Conservation (phyloP, 2,113 vertebrate genomes). For the Podarcis cretensis region DNA sequence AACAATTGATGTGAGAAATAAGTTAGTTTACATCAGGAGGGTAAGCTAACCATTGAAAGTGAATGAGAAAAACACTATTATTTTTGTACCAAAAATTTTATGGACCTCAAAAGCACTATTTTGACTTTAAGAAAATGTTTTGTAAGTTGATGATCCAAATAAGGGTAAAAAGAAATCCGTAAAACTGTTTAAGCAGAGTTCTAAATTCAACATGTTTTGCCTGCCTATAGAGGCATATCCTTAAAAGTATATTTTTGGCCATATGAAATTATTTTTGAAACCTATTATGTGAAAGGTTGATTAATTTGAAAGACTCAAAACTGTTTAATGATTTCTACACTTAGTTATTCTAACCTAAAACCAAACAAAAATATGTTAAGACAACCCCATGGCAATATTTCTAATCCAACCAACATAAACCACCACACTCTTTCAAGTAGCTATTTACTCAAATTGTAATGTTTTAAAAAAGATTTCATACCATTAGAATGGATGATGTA, state of each 20-base stretch:
- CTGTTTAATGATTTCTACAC: constrained; percentile 25
- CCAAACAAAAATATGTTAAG: constrained; percentile 30
- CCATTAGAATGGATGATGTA: constrained; percentile 38
- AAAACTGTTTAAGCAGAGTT: constrained; percentile 66
- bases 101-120: constrained; percentile 82
- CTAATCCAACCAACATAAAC: constrained; percentile 7
- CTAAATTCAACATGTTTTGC: constrained; percentile 70
- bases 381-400: constrained; percentile 40
- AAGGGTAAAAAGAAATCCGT: constrained; percentile 56
- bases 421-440: constrained; percentile 36
- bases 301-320: constrained; percentile 45
- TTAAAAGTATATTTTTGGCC: constrained; percentile 71
- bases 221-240: constrained; percentile 64
- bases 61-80: constrained; percentile 67
- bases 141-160: constrained; percentile 65
- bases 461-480: not conserved
- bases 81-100: constrained; percentile 86
- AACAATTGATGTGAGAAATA: constrained; percentile 83
- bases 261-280: constrained; percentile 58
- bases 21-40: constrained; percentile 79
- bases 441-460: constrained; percentile 44
- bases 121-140: constrained; percentile 77
- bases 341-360: constrained; percentile 34
- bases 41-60: constrained; percentile 76
- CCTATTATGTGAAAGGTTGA: constrained; percentile 33